Base-by-base conservation (phyloP, 2,888 invertebrate species). In the Macrosoma leucophasiata region DNA sequence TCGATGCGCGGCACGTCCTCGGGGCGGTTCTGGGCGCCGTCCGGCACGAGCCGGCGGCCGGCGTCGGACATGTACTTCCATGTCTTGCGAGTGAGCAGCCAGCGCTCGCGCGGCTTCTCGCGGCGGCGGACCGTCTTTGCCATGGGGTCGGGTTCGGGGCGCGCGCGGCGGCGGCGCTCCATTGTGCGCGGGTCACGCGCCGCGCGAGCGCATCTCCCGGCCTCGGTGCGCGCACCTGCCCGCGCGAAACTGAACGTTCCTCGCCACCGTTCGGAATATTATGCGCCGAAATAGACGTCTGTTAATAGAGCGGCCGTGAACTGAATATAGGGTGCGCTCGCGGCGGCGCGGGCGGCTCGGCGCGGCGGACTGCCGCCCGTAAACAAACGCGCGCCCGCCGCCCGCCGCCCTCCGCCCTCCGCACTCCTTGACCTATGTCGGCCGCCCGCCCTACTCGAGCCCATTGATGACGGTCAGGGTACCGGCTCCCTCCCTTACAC, bases 11-110 rank as follows among this genome's bases (percentile, higher is more conserved):
- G 91, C 39, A 95, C 85, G 58, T 93, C 93, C 59, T 94, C 93
- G 1, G 86, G 71, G 3, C 90, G 86, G 66, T 91, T 91, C 58
- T 88, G 88, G 3, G 87, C 86, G 11, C 92, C 91, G 29, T 94
- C 94, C n/a, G 95, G 95, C 36, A 95, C 90, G 29, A 95, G 85
- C 60, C 92, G 91, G 39, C 93, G 89, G 24, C 95, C 95, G 15
- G 94, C 94, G 54, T 95, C 95, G n/a, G 94, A 89, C 95, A 95
- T 95, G 72, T 95, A 95, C 54, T 93, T 87, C 95, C 95, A 95
- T 27, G 95, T 95, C 77, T 95, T 95, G 39, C 95, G 85, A 24
- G 95, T 95, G 38, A 95, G 86, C 39, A 95, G 85, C 95, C 95
- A 95, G 69, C 95, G 88, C 72, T 95, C 95, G 62, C 91, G 91